Evolutionary conservation across 2,888 invertebrate genomes (phyloP).

Genomic region (Saturnia japonica): DNA sequence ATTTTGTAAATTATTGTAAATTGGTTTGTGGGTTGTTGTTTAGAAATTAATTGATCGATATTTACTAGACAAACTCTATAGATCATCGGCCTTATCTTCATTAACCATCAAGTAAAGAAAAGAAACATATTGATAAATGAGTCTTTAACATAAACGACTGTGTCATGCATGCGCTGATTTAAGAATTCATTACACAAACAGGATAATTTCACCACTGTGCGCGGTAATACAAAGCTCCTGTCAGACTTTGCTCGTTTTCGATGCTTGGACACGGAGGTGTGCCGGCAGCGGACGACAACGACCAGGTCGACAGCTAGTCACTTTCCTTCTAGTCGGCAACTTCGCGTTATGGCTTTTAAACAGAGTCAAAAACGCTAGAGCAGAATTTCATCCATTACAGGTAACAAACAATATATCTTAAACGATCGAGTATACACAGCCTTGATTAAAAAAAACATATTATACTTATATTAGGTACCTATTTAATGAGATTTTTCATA

Average conservation of each 20-base stretch:
- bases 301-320: conserved; percentile 86
- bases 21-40: too few species aligned
- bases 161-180: background rate
- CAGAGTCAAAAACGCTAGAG: conserved; percentile 84
- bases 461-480: too few species aligned
- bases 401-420: conserved; percentile 34
- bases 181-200: conserved; percentile 31
- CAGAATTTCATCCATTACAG: conserved; percentile 86
- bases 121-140: too few species aligned
- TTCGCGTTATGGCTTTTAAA: conserved; percentile 87
- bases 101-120: too few species aligned
- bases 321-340: conserved; percentile 84
- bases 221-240: conserved; percentile 84
- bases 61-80: too few species aligned
- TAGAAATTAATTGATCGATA: too few species aligned
- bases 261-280: conserved; percentile 82
- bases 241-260: conserved; percentile 83
- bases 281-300: conserved; percentile 66
- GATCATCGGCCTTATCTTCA: too few species aligned
- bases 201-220: conserved; percentile 72
- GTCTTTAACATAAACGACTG: background rate
- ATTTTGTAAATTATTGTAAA: too few species aligned
- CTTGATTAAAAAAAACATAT: background rate
- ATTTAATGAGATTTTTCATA: too few species aligned
- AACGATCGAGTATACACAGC: background rate